These are phyloP conservation scores for Cydia fagiglandana DNA, from an alignment of 1,140 invertebrate species.

Conservation along the genomic window DNA sequence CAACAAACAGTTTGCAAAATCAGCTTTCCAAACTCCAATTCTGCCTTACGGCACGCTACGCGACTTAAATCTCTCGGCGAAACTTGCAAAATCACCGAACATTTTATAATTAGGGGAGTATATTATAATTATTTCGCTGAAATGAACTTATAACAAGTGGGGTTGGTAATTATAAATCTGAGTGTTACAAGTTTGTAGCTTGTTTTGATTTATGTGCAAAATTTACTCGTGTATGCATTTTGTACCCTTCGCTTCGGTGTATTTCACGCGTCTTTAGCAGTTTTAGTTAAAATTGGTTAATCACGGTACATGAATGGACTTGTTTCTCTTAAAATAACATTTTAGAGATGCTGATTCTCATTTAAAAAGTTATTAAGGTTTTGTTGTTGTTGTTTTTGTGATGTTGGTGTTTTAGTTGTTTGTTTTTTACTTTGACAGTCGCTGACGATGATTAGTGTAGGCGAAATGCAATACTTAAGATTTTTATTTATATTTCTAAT, in stretches of 20 bases:
- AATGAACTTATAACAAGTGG: constrained; percentile 27
- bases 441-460: no score
- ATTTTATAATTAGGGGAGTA: constrained; percentile 26
- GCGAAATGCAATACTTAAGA: no score
- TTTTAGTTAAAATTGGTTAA: constrained; percentile 3
- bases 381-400: no score
- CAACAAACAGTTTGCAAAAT: constrained; percentile 42
- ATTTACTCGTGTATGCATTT: constrained; percentile 15
- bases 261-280: not conserved
- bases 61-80: not conserved
- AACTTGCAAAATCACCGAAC: not conserved
- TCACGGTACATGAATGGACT: not conserved
- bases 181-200: not conserved
- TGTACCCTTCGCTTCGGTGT: not conserved
- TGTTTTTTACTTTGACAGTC: no score
- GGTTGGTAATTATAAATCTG: constrained; percentile 29
- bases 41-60: constrained; percentile 20
- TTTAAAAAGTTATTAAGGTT: no score
- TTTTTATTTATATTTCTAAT: no score
- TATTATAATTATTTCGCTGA: constrained; percentile 23
- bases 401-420: no score
- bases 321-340: not conserved
- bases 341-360: not conserved
- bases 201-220: constrained; percentile 22
- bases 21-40: constrained; percentile 43